phyloP scores from a whole-genome alignment of 2,888 invertebrate species.

The Brachycybe producta region DNA sequence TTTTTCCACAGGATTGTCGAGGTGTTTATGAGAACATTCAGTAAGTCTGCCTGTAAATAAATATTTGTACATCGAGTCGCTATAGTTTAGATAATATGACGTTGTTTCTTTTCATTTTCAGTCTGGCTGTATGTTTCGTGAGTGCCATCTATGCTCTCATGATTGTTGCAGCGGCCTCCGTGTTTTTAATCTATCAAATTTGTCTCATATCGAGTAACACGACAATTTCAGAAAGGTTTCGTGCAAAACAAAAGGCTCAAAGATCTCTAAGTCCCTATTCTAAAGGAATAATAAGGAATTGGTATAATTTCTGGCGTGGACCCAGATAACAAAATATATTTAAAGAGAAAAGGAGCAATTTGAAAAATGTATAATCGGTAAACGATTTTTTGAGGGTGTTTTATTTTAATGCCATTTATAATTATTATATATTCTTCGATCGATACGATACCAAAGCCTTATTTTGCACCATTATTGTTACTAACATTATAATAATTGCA shows the following conservation, averaged over 20 bases:
- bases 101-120: constrained; percentile 1
- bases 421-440: too few relatives aligned
- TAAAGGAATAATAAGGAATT: neutral
- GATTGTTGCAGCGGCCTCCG: neutral
- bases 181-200: neutral
- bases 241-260: neutral
- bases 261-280: neutral
- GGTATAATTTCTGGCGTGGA: too few relatives aligned
- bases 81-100: neutral
- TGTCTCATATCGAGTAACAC: constrained; percentile 7
- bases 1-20: neutral
- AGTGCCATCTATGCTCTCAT: constrained; percentile 5
- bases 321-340: too few relatives aligned
- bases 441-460: too few relatives aligned
- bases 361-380: too few relatives aligned
- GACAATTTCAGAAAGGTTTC: neutral
- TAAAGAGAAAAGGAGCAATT: too few relatives aligned
- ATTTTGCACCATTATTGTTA: too few relatives aligned
- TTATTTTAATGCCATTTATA: too few relatives aligned
- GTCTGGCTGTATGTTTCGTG: constrained; percentile 6
- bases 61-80: neutral
- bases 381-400: too few relatives aligned
- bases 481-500: too few relatives aligned
- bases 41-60: neutral
- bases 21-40: constrained; percentile 9